These are phyloP conservation scores for Mimas tiliae DNA, from an alignment of 2,888 invertebrate genomes.

Conservation along the genomic window DNA sequence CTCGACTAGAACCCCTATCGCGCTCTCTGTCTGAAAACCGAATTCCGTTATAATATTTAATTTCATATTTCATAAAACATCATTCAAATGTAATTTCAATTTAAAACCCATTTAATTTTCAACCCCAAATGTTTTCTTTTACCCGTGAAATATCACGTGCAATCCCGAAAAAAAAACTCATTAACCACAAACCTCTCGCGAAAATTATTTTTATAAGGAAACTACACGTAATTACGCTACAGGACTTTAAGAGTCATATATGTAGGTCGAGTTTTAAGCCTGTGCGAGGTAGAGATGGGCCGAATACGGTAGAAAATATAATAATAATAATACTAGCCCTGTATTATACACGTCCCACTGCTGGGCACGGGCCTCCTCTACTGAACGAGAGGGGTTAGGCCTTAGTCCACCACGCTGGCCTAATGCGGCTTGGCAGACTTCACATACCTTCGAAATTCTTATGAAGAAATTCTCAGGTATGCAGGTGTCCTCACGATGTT, in stretches of 20 bases:
- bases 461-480: no score
- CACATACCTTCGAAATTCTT: no score
- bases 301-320: neutral
- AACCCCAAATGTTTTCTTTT: neutral
- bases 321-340: no score
- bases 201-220: neutral
- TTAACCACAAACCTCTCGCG: neutral
- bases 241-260: conserved; percentile 5
- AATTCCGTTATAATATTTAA: no score
- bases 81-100: neutral
- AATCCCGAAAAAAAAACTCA: conserved; percentile 1
- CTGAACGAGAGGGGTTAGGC: no score
- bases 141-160: neutral
- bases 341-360: no score
- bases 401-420: no score
- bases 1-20: no score
- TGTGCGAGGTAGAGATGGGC: neutral
- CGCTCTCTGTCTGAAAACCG: no score
- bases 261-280: conserved; percentile 15
- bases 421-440: no score
- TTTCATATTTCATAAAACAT: neutral
- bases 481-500: no score
- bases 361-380: no score
- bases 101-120: neutral
- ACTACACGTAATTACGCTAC: conserved; percentile 6